Percentiles rank a stretch among this genome's conserved stretches.
These are phyloP conservation scores for Mesoligia furuncula DNA, from an alignment of 2,888 invertebrate species.

Conservation along the genomic window DNA sequence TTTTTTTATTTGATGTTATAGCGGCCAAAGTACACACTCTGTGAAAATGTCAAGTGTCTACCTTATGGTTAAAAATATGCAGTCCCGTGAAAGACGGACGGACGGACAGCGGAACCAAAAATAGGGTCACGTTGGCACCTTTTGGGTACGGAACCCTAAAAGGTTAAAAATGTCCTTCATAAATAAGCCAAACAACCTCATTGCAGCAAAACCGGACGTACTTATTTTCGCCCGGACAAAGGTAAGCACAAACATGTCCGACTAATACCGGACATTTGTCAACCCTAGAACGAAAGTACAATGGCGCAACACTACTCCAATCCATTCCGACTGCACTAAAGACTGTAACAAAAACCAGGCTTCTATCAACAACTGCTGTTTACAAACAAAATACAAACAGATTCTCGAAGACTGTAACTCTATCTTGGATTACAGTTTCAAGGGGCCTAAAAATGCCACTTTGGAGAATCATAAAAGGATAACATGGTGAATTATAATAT, in stretches of 20 bases:
- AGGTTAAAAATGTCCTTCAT: not conserved
- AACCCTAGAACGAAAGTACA: slow-evolving; percentile 41
- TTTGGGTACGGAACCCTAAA: not conserved
- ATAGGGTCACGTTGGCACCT: too few relatives aligned
- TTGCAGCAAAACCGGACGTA: slow-evolving; percentile 12
- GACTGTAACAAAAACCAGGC: slow-evolving; percentile 39
- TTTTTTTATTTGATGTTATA: not conserved
- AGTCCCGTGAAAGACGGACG: not conserved
- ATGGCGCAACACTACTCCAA: slow-evolving; percentile 36
- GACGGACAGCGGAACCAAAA: not conserved
- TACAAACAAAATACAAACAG: slow-evolving; percentile 42
- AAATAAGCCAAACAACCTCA: slow-evolving; percentile 9
- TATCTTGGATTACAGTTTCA: slow-evolving; percentile 23
- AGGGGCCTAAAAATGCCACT: too few relatives aligned
- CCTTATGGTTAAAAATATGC: not conserved
- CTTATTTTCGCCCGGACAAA: slow-evolving; percentile 23
- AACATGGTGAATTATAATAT: too few relatives aligned
- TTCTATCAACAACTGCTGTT: slow-evolving; percentile 34
- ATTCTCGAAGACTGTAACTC: slow-evolving; percentile 4
- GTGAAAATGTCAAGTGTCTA: not conserved
- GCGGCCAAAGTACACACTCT: not conserved
- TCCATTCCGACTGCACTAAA: slow-evolving; percentile 40
- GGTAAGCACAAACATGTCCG: slow-evolving; percentile 24
- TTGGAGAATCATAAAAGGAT: too few relatives aligned
- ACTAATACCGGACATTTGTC: slow-evolving; percentile 23